Percentiles rank a stretch among this genome's conserved stretches.
phyloP scores from a whole-genome alignment of 1,140 invertebrate species.

The Drosophila sp. region DNA sequence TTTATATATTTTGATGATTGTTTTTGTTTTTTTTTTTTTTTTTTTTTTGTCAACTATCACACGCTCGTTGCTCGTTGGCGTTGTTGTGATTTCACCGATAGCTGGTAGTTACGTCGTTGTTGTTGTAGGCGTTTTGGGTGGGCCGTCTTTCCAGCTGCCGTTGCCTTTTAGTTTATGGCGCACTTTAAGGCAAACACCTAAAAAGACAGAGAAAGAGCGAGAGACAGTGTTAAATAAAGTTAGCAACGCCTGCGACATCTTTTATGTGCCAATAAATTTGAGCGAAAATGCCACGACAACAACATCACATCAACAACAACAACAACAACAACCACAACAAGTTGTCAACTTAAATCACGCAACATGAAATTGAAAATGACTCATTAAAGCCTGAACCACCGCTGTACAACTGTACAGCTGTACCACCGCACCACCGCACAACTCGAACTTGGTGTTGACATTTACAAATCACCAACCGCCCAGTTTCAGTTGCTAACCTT shows the following conservation, averaged over 20 bases:
- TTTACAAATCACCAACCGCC: slow-evolving; percentile 76
- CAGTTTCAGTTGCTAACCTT: slow-evolving; percentile 75
- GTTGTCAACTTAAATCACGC: slow-evolving; percentile 73
- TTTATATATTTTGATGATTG: slow-evolving; percentile 26
- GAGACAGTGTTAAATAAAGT: slow-evolving; percentile 73
- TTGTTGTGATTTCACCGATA: slow-evolving; percentile 70
- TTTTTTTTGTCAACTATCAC: slow-evolving; percentile 36
- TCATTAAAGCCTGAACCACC: slow-evolving; percentile 61
- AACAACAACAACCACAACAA: slow-evolving; percentile 57
- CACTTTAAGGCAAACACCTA: slow-evolving; percentile 80
- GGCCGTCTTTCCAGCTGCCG: slow-evolving; percentile 46
- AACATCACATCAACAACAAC: no score
- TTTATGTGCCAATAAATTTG: slow-evolving; percentile 79
- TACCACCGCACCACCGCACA: background rate
- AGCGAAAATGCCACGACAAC: slow-evolving; percentile 60
- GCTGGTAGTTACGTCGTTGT: slow-evolving; percentile 25
- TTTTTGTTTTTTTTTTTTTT: slow-evolving; percentile 37
- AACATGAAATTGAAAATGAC: slow-evolving; percentile 76
- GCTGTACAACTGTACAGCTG: slow-evolving; percentile 10
- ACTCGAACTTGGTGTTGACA: slow-evolving; percentile 68
- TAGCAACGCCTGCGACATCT: slow-evolving; percentile 78
- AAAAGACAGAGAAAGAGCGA: slow-evolving; percentile 55
- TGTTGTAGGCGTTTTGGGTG: slow-evolving; percentile 73
- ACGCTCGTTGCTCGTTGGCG: slow-evolving; percentile 42
- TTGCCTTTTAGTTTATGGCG: slow-evolving; percentile 75